Percentiles rank a stretch among this genome's conserved stretches.
These are phyloP conservation scores for Clarias laeviceps DNA, from an alignment of 2,797 vertebrate genomes.

Conservation along the genomic window DNA sequence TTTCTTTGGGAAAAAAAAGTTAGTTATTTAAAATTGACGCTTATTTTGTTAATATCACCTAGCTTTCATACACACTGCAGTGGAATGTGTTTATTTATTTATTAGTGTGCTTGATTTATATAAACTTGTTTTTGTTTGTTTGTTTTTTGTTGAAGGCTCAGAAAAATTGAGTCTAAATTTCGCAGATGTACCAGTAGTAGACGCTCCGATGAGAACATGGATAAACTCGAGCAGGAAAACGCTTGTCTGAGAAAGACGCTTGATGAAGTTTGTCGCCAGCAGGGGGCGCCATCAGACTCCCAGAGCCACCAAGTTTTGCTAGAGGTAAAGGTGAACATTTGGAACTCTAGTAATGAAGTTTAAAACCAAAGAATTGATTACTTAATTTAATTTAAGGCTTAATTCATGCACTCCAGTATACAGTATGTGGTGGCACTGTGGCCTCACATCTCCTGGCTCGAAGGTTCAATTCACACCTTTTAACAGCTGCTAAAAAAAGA, in stretches of 20 bases:
- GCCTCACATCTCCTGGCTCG: no score
- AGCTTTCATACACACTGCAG: neutral
- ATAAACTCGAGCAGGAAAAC: constrained; percentile 70
- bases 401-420: neutral
- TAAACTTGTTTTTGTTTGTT: neutral
- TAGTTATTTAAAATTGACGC: neutral
- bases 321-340: constrained; percentile 74
- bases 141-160: neutral
- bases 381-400: no score
- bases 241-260: constrained; percentile 63
- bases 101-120: neutral
- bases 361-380: no score
- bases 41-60: neutral
- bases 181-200: constrained; percentile 57
- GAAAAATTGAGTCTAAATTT: constrained; percentile 68
- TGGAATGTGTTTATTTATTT: neutral
- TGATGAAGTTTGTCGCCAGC: constrained; percentile 66
- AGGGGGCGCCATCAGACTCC: constrained; percentile 58
- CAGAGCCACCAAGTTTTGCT: constrained; percentile 68
- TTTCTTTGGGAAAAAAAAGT: neutral
- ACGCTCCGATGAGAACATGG: constrained; percentile 60
- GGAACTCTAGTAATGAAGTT: neutral
- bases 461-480: no score
- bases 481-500: no score
- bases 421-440: neutral